Evolutionary conservation across 1,140 invertebrate genomes (phyloP).

Genomic region (Orius insidiosus): DNA sequence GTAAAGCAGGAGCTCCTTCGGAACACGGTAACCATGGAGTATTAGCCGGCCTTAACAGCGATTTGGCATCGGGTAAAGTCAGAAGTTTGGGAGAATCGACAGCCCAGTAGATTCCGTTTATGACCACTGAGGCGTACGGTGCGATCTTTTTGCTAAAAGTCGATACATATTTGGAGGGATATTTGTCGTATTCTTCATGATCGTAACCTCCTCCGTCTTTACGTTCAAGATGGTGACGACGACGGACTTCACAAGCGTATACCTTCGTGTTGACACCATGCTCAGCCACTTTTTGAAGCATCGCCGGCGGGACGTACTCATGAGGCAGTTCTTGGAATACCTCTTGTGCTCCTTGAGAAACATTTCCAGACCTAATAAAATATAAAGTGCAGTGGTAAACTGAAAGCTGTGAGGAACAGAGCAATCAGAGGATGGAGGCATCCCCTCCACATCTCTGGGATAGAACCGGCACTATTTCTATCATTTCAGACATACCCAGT

Average conservation of each 20-base stretch:
- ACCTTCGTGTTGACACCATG: conserved; percentile 44
- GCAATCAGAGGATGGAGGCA: no score
- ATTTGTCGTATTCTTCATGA: conserved; percentile 75
- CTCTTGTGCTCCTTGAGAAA: conserved; percentile 77
- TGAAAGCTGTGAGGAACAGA: no score
- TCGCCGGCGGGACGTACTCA: conserved; percentile 91
- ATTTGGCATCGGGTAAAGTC: conserved; percentile 95
- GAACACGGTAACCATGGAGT: conserved; percentile 81
- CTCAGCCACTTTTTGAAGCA: conserved; percentile 85
- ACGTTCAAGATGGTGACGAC: conserved; percentile 80
- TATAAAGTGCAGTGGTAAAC: no score
- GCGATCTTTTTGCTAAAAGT: conserved; percentile 96
- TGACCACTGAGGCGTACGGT: conserved; percentile 88
- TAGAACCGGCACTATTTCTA: no score
- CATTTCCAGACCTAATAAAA: conserved; percentile 22
- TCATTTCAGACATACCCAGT: conserved; percentile 79
- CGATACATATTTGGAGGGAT: conserved; percentile 87
- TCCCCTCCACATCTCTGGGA: no score
- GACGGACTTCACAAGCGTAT: conserved; percentile 84
- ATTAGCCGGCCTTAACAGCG: conserved; percentile 66
- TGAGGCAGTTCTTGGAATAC: conserved; percentile 93
- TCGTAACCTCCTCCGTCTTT: conserved; percentile 85
- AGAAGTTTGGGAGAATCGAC: conserved; percentile 87
- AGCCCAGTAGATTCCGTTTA: conserved; percentile 99
- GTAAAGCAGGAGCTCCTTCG: conserved; percentile 61